Percentiles rank a stretch among this genome's conserved stretches.
phyloP scores from a whole-genome alignment of 2,113 vertebrate genomes.

The Psittacula cyanocephala region DNA sequence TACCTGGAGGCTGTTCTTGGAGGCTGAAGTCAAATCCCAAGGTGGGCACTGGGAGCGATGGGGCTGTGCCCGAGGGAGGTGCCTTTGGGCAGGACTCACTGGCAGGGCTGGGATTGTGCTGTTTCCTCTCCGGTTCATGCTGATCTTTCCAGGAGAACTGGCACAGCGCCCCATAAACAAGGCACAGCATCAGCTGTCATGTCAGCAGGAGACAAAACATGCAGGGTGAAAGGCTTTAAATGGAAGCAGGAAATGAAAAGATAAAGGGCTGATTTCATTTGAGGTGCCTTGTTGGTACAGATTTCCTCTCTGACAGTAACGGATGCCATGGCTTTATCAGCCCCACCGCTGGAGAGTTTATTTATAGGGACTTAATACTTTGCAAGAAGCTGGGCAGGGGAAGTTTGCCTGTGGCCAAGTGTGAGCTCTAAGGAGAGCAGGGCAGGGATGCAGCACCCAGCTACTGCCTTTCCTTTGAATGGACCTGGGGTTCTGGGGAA shows the following conservation, averaged over 20 bases:
- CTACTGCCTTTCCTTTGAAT: background rate
- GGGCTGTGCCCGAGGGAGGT: background rate
- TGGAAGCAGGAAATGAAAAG: constrained; percentile 36
- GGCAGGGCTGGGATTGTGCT: background rate
- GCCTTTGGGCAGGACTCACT: background rate
- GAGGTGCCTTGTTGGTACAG: background rate
- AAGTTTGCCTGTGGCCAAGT: background rate
- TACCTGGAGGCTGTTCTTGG: background rate
- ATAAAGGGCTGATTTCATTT: constrained; percentile 10
- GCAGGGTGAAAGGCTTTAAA: background rate
- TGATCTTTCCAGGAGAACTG: constrained; percentile 22
- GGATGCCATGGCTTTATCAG: background rate
- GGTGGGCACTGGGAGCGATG: background rate
- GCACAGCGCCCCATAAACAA: constrained; percentile 19
- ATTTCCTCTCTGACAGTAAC: background rate
- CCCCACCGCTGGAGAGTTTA: background rate
- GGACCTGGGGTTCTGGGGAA: background rate
- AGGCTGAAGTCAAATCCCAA: background rate
- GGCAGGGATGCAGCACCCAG: background rate
- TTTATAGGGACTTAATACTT: background rate
- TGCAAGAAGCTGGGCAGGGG: background rate
- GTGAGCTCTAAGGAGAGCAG: background rate
- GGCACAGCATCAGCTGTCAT: constrained; percentile 1
- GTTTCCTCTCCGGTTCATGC: background rate
- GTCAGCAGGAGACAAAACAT: constrained; percentile 40